These are phyloP conservation scores for Eristalis arbustorum DNA, from an alignment of 2,888 invertebrate species.

Conservation along the genomic window DNA sequence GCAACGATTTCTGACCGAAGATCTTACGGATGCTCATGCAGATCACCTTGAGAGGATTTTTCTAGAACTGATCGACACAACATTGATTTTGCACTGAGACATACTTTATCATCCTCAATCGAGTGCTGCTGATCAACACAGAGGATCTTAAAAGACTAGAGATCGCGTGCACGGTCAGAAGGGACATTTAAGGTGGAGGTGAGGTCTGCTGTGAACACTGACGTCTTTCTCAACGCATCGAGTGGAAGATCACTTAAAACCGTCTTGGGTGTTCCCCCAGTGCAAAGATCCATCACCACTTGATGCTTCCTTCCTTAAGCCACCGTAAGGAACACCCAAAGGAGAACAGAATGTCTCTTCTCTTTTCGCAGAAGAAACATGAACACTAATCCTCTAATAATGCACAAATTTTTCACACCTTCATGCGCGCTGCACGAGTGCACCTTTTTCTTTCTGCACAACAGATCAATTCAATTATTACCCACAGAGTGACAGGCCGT, in stretches of 20 bases:
- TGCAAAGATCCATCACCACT: too few relatives aligned
- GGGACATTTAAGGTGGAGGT: not conserved
- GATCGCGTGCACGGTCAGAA: too few relatives aligned
- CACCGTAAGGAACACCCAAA: not conserved
- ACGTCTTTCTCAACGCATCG: not conserved
- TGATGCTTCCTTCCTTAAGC: too few relatives aligned
- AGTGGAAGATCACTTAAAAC: not conserved
- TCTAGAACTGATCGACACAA: too few relatives aligned
- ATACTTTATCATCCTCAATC: too few relatives aligned
- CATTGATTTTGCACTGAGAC: too few relatives aligned
- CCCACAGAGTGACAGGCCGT: constrained; percentile 13
- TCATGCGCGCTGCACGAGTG: constrained; percentile 5
- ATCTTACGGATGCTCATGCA: too few relatives aligned
- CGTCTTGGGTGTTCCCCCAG: not conserved
- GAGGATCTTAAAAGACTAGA: too few relatives aligned
- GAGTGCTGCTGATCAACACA: too few relatives aligned
- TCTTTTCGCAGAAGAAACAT: not conserved
- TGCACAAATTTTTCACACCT: constrained; percentile 62
- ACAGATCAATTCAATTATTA: constrained; percentile 22
- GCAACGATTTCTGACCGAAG: too few relatives aligned
- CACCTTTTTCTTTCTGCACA: constrained; percentile 9
- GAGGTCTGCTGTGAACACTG: not conserved
- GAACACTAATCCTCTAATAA: not conserved
- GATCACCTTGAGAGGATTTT: too few relatives aligned
- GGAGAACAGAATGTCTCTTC: not conserved